Evolutionary conservation across 1,140 invertebrate species (phyloP).

Genomic region (Zaprionus taronus): DNA sequence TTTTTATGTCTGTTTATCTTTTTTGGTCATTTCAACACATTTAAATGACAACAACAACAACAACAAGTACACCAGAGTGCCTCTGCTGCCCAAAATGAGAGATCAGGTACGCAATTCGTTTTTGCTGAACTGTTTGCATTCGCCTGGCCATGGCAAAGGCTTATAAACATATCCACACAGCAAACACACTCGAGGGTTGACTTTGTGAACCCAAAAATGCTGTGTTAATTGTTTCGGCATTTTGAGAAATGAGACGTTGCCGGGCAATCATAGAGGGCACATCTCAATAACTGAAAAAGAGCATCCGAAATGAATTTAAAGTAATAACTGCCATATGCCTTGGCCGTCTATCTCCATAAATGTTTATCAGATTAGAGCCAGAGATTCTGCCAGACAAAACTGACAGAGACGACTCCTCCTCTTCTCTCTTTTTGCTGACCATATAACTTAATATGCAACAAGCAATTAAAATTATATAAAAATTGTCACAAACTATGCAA

Average conservation of each 20-base stretch:
- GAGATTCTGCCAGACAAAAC: neutral
- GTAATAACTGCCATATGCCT: neutral
- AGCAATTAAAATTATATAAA: conserved; percentile 81
- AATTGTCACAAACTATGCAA: conserved; percentile 74
- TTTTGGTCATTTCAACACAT: conserved; percentile 76
- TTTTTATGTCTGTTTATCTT: conserved; percentile 68
- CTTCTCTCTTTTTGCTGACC: conserved; percentile 40
- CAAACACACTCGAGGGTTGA: conserved; percentile 23
- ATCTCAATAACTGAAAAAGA: neutral
- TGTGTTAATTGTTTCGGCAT: conserved; percentile 30
- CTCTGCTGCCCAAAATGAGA: neutral
- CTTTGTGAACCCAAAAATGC: conserved; percentile 29
- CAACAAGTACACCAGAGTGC: neutral
- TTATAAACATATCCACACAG: conserved; percentile 23
- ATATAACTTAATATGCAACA: conserved; percentile 78
- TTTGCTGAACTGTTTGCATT: conserved; percentile 19
- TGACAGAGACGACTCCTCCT: conserved; percentile 48
- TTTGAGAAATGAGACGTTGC: neutral
- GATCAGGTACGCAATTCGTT: conserved; percentile 31
- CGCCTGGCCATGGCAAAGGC: conserved; percentile 8
- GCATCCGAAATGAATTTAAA: conserved; percentile 2
- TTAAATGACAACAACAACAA: conserved; percentile 57
- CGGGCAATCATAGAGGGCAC: neutral
- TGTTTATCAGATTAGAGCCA: neutral
- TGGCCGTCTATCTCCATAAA: neutral